Conservation (phyloP, 2,797 vertebrate genomes). For the Eremophila alpestris region DNA sequence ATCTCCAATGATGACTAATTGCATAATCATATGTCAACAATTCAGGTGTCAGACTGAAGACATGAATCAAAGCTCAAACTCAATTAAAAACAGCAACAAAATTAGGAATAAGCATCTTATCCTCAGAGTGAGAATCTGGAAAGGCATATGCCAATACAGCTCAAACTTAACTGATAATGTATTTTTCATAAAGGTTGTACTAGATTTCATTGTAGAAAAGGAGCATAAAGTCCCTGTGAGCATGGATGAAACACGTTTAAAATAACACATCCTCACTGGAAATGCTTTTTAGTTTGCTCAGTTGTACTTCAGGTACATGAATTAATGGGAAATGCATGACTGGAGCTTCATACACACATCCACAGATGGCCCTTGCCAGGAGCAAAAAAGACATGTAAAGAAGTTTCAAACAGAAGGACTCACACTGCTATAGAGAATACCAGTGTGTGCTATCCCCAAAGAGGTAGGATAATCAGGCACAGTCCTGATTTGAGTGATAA, state of each 20-base stretch:
- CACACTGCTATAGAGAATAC: background rate
- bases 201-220: background rate
- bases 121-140: background rate
- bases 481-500: background rate
- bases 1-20: background rate
- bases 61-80: background rate
- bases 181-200: background rate
- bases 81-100: background rate
- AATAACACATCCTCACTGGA: background rate
- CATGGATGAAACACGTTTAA: background rate
- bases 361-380: background rate
- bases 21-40: background rate
- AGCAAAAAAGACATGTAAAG: background rate
- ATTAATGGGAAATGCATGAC: constrained; percentile 1
- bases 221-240: background rate
- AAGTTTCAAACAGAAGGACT: background rate
- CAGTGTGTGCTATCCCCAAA: background rate
- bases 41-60: background rate
- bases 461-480: background rate
- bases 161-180: background rate
- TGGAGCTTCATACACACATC: background rate
- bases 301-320: background rate
- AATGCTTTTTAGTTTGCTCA: background rate
- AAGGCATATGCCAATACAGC: background rate
- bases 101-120: background rate